Percentiles rank a stretch among this genome's conserved stretches.
Conservation (phyloP, 2,113 vertebrate genomes). For the Cebidichthys violaceus region DNA sequence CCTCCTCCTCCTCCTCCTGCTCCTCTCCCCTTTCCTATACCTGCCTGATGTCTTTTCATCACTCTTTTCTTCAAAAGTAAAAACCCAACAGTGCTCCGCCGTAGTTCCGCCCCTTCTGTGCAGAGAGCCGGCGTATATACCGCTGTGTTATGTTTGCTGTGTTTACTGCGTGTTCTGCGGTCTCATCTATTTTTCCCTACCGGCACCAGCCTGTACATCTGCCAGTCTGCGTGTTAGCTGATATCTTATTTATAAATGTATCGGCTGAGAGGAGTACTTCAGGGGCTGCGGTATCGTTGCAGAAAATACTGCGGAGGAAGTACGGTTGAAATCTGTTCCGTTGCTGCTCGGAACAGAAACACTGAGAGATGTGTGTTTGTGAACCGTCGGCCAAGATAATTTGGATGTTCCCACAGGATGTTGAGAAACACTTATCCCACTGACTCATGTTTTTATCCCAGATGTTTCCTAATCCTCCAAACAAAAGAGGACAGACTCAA, state of each 20-base stretch:
- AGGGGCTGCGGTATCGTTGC: slow-evolving; percentile 56
- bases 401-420: slow-evolving; percentile 42
- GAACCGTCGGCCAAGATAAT: slow-evolving; percentile 27
- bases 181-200: slow-evolving; percentile 20
- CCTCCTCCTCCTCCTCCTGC: slow-evolving; percentile 39
- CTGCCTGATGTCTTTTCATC: slow-evolving; percentile 22
- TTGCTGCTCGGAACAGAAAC: not conserved
- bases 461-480: slow-evolving; percentile 46
- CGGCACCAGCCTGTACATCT: slow-evolving; percentile 26
- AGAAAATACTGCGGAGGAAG: slow-evolving; percentile 45
- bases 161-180: slow-evolving; percentile 26
- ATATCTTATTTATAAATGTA: slow-evolving; percentile 60
- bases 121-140: not conserved
- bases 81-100: not conserved
- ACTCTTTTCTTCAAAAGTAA: slow-evolving; percentile 9
- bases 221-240: slow-evolving; percentile 16
- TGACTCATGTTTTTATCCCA: slow-evolving; percentile 39
- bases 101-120: not conserved
- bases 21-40: slow-evolving; percentile 28
- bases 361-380: slow-evolving; percentile 12
- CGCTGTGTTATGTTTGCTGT: not conserved
- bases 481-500: slow-evolving; percentile 19
- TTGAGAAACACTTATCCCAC: slow-evolving; percentile 56
- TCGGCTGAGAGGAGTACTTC: slow-evolving; percentile 25
- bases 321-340: not conserved